Evolutionary conservation across 2,797 vertebrate genomes (phyloP).

Genomic region (Labeo calbasu): DNA sequence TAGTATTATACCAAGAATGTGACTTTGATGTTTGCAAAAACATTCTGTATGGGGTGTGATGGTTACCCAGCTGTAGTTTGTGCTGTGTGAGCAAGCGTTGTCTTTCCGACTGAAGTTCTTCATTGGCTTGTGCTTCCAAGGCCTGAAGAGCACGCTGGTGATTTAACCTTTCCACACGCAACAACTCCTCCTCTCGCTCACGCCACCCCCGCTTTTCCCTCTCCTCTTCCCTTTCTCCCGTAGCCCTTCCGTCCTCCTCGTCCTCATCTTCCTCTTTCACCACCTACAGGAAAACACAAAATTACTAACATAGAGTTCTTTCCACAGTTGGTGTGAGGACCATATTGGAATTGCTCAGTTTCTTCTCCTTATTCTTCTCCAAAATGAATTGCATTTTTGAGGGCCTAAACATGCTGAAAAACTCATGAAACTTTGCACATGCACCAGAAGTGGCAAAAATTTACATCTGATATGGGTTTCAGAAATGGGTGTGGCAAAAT

Average conservation of each 20-base stretch:
- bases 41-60: slow-evolving; percentile 20
- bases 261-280: slow-evolving; percentile 58
- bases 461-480: no score
- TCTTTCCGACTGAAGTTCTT: slow-evolving; percentile 83
- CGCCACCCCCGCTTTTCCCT: slow-evolving; percentile 38
- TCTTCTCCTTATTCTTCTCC: no score
- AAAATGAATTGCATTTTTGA: no score
- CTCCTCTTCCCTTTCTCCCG: slow-evolving; percentile 26
- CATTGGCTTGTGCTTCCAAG: slow-evolving; percentile 83
- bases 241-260: slow-evolving; percentile 36
- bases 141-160: slow-evolving; percentile 82
- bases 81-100: slow-evolving; percentile 85
- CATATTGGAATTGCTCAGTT: no score
- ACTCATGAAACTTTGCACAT: no score
- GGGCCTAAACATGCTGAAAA: no score
- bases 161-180: slow-evolving; percentile 73
- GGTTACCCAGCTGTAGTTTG: slow-evolving; percentile 80
- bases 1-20: neutral
- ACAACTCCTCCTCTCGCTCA: slow-evolving; percentile 50
- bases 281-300: slow-evolving; percentile 46
- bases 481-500: no score
- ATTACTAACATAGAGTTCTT: neutral
- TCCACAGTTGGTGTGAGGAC: neutral
- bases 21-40: neutral
- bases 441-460: no score